A percentile compares a stretch with the other conserved stretches of the same genome.
These are phyloP conservation scores for Girardinus metallicus DNA, from an alignment of 2,797 vertebrate genomes.

Conservation along the genomic window DNA sequence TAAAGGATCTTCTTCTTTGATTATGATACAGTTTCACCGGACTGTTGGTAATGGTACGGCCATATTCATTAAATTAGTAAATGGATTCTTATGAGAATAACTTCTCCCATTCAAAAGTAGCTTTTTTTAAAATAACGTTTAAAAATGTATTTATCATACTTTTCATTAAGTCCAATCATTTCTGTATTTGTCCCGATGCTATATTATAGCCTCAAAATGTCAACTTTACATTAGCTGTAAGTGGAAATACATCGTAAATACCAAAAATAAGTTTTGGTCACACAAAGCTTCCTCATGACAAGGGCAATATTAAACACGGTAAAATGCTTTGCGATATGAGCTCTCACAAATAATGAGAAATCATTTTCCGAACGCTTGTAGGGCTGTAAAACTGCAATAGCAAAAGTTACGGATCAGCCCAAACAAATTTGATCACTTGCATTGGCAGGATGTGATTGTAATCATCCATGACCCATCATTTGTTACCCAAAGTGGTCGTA, in stretches of 20 bases:
- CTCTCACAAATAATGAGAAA: constrained; percentile 14
- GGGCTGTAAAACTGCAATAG: constrained; percentile 26
- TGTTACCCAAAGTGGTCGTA: constrained; percentile 51
- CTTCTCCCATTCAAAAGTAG: background rate
- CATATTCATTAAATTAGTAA: background rate
- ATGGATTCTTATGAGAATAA: background rate
- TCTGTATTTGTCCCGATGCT: background rate
- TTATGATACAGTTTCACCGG: background rate
- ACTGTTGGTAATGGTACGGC: background rate
- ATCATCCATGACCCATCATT: constrained; percentile 45
- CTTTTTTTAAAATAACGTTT: background rate
- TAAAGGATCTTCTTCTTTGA: background rate
- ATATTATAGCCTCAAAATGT: background rate
- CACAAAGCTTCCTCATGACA: background rate
- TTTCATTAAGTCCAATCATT: background rate
- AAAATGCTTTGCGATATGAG: background rate
- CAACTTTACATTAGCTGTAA: background rate
- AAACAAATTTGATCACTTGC: constrained; percentile 27
- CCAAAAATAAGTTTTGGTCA: background rate
- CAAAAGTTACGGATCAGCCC: constrained; percentile 29
- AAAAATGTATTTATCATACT: background rate
- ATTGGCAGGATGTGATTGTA: constrained; percentile 21
- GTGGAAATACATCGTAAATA: background rate
- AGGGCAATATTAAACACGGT: background rate
- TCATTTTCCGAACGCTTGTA: constrained; percentile 3